Evolutionary conservation across 2,797 vertebrate species (phyloP), one percentile per base, ranked within the genome.

Genomic region (Anniella stebbinsi): DNA sequence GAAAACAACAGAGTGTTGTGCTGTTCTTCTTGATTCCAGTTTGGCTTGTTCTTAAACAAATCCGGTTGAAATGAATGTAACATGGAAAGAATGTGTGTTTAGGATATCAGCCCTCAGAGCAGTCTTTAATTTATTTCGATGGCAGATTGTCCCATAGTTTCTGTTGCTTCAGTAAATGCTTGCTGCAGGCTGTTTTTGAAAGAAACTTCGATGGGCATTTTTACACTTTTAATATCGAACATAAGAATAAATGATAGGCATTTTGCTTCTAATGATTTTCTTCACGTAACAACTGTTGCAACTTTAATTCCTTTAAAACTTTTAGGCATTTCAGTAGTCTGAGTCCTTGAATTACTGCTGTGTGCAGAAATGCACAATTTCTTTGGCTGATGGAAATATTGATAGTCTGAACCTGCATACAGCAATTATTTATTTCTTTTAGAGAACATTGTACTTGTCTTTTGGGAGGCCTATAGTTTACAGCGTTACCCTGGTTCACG

Each of bases 291-390:
- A 92, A 94, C 92, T 95, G 89, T 91, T 94, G 93, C 92, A 94
- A 91, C 90, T 94, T 95, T 92, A 93, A 95, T 94, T 94, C 89
- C 92, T 94, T 89, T 81, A 82, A 95, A 94, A 91, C 86, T 92
- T 82, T 38, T 86, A 81, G 93, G 92, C 91, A 91, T 93, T 94
- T 93, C 63, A 93, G 87, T 73, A 91, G 80, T 75, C 86, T 88
- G 84, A 69, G 36, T 66, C 91, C 92, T 94, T 93, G 92, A 92
- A 93, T 92, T 45, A 0, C 83, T 92, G 86, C 91, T 92, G 85
- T 77, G 87, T 93, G 86, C 18, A 87, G 82, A n/a, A n/a, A n/a
- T 78, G 83, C 86, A 86, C 21, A 90, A 87, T 90, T 93, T 13
- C 77, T 93, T 91, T 84, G 83, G 36, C 51, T 17, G 66, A 57